Evolutionary conservation across 2,113 vertebrate genomes (phyloP).

Genomic region (Perca schrenkii): DNA sequence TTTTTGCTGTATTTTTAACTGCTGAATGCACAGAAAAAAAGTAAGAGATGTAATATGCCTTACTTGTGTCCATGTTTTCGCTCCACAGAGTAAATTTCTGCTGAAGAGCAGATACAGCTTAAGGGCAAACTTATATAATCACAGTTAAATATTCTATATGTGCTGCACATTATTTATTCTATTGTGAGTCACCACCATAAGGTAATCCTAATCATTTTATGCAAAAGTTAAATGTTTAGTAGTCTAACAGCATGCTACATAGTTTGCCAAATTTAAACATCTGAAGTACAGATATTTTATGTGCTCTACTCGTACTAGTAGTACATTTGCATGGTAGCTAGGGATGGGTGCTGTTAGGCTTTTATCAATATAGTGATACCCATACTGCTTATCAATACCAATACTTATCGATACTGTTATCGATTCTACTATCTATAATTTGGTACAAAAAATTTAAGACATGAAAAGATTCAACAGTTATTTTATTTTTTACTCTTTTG

Average conservation of each 20-base stretch:
- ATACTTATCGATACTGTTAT: no score
- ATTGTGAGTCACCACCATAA: neutral
- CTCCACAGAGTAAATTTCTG: neutral
- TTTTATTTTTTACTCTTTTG: no score
- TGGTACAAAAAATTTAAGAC: no score
- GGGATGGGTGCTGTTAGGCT: no score
- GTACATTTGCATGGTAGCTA: neutral
- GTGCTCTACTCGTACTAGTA: neutral
- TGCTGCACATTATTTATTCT: conserved; percentile 9
- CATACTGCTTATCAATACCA: no score
- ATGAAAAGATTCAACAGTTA: no score
- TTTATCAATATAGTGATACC: no score
- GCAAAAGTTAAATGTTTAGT: conserved; percentile 10
- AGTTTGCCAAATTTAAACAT: conserved; percentile 28
- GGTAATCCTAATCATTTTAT: conserved; percentile 23
- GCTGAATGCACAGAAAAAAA: neutral
- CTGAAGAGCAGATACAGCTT: conserved; percentile 10
- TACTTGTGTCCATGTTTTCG: neutral
- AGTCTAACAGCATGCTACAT: conserved; percentile 11
- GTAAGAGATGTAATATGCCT: conserved; percentile 6
- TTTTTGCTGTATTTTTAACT: neutral
- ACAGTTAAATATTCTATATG: conserved; percentile 38
- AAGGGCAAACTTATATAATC: conserved; percentile 32
- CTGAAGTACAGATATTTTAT: neutral
- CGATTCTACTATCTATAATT: no score